Percentiles rank a stretch among this genome's conserved stretches.
phyloP scores from a whole-genome alignment of 2,888 invertebrate species.

The Reticulitermes lucifugus region DNA sequence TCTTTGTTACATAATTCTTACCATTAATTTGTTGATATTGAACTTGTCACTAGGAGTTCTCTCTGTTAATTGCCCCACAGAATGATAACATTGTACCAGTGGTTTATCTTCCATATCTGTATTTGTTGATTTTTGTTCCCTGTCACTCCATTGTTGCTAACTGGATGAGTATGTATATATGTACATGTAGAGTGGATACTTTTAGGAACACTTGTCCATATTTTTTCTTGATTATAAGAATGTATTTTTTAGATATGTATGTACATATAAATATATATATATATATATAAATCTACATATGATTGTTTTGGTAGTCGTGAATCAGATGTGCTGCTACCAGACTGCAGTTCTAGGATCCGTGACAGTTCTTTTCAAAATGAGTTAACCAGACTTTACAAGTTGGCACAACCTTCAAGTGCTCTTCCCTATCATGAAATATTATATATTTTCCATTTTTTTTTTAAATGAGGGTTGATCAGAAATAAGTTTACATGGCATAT shows the following conservation, averaged over 20 bases:
- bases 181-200: constrained; percentile 52
- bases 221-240: constrained; percentile 52
- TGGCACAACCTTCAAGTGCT: neutral
- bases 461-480: no score
- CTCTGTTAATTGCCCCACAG: neutral
- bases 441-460: constrained; percentile 12
- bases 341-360: constrained; percentile 11
- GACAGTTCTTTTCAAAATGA: constrained; percentile 34
- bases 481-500: no score
- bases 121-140: constrained; percentile 37
- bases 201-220: constrained; percentile 51
- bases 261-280: constrained; percentile 49
- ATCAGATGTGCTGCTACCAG: constrained; percentile 39
- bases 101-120: constrained; percentile 37
- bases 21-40: neutral
- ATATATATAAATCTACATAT: constrained; percentile 42
- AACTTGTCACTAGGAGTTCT: neutral
- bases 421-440: neutral
- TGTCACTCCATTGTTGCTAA: constrained; percentile 20
- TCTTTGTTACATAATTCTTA: neutral
- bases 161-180: constrained; percentile 50
- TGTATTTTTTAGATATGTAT: constrained; percentile 54
- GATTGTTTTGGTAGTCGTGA: constrained; percentile 47
- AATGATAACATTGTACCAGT: neutral
- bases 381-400: constrained; percentile 4